phyloP scores from a whole-genome alignment of 1,140 invertebrate species.

The Papilio glaucus region DNA sequence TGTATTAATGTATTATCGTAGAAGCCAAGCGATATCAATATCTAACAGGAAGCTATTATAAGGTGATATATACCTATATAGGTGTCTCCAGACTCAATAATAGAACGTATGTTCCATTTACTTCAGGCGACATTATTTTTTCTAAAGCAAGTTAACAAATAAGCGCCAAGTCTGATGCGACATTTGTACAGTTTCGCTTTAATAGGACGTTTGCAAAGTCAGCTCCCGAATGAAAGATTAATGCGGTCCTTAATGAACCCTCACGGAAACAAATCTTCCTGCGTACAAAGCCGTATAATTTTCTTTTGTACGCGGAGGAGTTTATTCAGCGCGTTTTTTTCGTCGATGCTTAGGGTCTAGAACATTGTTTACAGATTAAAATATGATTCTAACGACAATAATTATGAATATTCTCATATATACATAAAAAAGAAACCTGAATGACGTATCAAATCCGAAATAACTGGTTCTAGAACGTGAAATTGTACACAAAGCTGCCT shows the following conservation, averaged over 20 bases:
- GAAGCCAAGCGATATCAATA: no score
- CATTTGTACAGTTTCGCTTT: neutral
- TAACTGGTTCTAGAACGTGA: no score
- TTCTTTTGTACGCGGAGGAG: neutral
- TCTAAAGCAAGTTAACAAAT: slow-evolving; percentile 9
- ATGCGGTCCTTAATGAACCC: slow-evolving; percentile 10
- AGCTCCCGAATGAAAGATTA: slow-evolving; percentile 16
- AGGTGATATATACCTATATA: no score
- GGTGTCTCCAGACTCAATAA: no score
- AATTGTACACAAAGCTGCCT: no score
- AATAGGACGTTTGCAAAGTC: slow-evolving; percentile 16
- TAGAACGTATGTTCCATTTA: no score
- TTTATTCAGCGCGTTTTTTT: neutral
- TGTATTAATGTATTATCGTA: no score
- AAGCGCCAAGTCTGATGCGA: neutral
- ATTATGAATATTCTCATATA: no score
- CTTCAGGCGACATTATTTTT: neutral
- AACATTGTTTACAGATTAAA: neutral
- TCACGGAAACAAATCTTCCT: slow-evolving; percentile 17
- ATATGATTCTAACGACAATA: no score
- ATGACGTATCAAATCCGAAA: no score
- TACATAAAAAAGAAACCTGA: no score
- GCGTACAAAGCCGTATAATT: slow-evolving; percentile 7
- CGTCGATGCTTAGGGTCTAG: neutral
- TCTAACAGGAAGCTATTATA: no score